A percentile compares a stretch with the other conserved stretches of the same genome.
These are phyloP conservation scores for Hoplodrina ambigua DNA, from an alignment of 2,888 invertebrate genomes.

Conservation along the genomic window DNA sequence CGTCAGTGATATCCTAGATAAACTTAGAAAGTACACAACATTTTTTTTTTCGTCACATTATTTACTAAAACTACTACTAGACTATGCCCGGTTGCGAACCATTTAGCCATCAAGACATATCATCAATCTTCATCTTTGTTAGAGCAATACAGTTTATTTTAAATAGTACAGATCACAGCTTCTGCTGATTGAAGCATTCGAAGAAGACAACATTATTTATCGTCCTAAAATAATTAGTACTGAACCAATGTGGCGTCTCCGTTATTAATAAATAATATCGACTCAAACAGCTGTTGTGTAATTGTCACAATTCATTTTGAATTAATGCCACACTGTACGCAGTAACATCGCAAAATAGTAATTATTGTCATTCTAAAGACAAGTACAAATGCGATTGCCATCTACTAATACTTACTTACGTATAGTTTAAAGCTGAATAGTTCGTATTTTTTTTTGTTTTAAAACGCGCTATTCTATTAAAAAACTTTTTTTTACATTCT, in stretches of 20 bases:
- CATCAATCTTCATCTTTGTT: background rate
- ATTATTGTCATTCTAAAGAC: constrained; percentile 30
- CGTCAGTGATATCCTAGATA: too few relatives aligned
- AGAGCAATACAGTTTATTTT: background rate
- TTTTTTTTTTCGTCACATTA: too few relatives aligned
- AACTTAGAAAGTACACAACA: too few relatives aligned
- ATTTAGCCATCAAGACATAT: too few relatives aligned
- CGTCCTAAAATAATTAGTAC: constrained; percentile 5
- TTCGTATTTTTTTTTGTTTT: too few relatives aligned
- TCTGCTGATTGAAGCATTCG: background rate
- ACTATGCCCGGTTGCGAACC: too few relatives aligned
- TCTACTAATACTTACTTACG: too few relatives aligned
- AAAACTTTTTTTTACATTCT: too few relatives aligned
- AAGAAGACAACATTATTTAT: background rate
- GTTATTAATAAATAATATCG: constrained; percentile 26
- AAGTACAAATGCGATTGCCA: constrained; percentile 27
- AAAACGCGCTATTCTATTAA: too few relatives aligned
- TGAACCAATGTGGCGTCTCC: background rate
- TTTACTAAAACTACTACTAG: too few relatives aligned
- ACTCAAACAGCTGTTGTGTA: constrained; percentile 30
- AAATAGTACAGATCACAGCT: background rate
- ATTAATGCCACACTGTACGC: constrained; percentile 23
- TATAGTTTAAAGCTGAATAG: too few relatives aligned
- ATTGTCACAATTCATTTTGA: constrained; percentile 35
- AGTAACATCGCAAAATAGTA: constrained; percentile 11